Evolutionary conservation across 2,113 vertebrate genomes (phyloP).

Genomic region (Silurus glanis): DNA sequence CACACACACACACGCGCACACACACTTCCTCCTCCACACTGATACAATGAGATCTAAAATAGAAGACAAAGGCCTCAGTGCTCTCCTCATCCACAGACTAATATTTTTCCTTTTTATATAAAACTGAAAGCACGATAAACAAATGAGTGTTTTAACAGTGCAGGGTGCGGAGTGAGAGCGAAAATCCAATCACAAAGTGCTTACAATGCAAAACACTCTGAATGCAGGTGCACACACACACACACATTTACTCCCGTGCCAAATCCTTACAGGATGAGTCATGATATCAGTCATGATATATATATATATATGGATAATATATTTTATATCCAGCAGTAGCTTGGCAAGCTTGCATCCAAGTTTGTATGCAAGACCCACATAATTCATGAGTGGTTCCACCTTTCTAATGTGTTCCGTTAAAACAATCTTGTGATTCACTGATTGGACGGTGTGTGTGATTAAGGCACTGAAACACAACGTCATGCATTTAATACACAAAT

Average conservation of each 20-base stretch:
- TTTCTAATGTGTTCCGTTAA: neutral
- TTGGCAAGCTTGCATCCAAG: neutral
- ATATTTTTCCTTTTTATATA: neutral
- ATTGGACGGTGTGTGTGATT: neutral
- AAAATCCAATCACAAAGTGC: neutral
- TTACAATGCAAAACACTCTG: neutral
- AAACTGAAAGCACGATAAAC: neutral
- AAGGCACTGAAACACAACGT: neutral
- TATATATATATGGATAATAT: neutral
- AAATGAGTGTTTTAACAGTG: neutral
- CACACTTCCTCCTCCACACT: constrained; percentile 35
- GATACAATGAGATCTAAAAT: constrained; percentile 48
- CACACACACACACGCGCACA: neutral
- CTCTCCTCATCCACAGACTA: neutral
- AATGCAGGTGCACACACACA: neutral
- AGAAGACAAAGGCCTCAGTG: constrained; percentile 24
- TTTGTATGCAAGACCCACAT: neutral
- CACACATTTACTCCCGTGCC: neutral
- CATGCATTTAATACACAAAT: neutral
- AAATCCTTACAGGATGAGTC: neutral
- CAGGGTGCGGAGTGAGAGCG: neutral
- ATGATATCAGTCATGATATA: neutral
- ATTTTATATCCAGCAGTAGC: neutral
- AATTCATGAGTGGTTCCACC: neutral
- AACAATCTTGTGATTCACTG: neutral